Conservation (phyloP, 2,888 invertebrate species). For the Junonia oenone region DNA sequence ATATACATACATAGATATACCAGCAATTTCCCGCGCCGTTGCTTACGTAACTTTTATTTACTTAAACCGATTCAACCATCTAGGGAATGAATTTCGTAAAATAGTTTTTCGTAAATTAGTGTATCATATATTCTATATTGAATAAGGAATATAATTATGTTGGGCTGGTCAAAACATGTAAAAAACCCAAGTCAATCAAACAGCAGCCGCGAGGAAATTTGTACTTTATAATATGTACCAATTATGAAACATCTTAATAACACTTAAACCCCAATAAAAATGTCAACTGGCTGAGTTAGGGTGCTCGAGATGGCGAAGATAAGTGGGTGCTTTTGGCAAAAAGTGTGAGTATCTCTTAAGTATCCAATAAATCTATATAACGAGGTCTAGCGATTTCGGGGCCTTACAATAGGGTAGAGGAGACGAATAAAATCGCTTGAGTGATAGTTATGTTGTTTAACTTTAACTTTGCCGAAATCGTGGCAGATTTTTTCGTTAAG, state of each 20-base stretch:
- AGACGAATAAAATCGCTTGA: conserved; percentile 2
- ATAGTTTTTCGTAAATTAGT: too few relatives aligned
- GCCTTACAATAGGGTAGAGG: conserved; percentile 8
- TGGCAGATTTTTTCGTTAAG: too few relatives aligned
- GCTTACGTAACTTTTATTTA: too few relatives aligned
- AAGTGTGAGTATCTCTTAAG: conserved; percentile 15
- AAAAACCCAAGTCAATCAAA: neutral
- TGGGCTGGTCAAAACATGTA: too few relatives aligned
- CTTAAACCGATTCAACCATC: too few relatives aligned
- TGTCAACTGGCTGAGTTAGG: neutral
- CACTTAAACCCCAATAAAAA: neutral
- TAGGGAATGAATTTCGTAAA: too few relatives aligned
- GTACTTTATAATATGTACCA: neutral
- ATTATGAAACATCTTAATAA: neutral
- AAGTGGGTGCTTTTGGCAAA: conserved; percentile 8
- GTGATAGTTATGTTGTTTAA: too few relatives aligned
- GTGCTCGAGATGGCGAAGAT: neutral
- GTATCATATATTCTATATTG: too few relatives aligned
- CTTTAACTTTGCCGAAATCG: too few relatives aligned
- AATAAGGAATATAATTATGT: too few relatives aligned
- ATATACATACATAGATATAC: too few relatives aligned
- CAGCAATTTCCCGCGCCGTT: too few relatives aligned
- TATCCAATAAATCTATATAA: conserved; percentile 23
- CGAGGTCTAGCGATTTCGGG: conserved; percentile 17
- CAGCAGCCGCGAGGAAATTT: neutral